Conservation (phyloP, 2,113 vertebrate genomes). For the Aptenodytes patagonicus region DNA sequence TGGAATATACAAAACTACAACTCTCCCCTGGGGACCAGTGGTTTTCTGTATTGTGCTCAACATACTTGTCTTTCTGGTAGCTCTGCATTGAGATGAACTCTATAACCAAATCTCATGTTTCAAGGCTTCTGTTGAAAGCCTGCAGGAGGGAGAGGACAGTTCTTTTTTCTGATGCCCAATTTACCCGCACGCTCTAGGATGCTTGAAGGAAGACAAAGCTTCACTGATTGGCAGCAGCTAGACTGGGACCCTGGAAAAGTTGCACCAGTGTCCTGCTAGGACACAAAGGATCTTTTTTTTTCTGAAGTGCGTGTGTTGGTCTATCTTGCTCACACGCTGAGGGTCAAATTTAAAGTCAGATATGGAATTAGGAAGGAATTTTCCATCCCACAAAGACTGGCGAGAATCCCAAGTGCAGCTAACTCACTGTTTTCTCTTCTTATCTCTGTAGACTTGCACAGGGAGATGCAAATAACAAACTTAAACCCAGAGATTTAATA, state of each 20-base stretch:
- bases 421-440: slow-evolving; percentile 47
- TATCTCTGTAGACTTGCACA: background rate
- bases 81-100: background rate
- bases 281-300: slow-evolving; percentile 42
- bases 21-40: background rate
- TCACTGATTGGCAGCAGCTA: slow-evolving; percentile 33
- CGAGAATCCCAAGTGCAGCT: slow-evolving; percentile 54
- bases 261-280: slow-evolving; percentile 16
- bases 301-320: slow-evolving; percentile 49
- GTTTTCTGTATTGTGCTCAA: background rate
- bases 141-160: background rate
- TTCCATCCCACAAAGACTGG: slow-evolving; percentile 62
- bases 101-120: slow-evolving; percentile 5
- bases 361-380: slow-evolving; percentile 71
- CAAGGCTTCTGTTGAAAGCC: slow-evolving; percentile 14
- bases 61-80: background rate
- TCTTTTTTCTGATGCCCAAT: slow-evolving; percentile 15
- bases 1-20: background rate
- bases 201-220: slow-evolving; percentile 21
- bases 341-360: slow-evolving; percentile 71
- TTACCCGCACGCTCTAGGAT: background rate
- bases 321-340: slow-evolving; percentile 58
- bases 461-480: slow-evolving; percentile 20
- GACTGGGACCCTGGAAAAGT: slow-evolving; percentile 27
- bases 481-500: background rate